Base-by-base conservation (phyloP, 2,797 vertebrate genomes). In the Florisuga fusca region DNA sequence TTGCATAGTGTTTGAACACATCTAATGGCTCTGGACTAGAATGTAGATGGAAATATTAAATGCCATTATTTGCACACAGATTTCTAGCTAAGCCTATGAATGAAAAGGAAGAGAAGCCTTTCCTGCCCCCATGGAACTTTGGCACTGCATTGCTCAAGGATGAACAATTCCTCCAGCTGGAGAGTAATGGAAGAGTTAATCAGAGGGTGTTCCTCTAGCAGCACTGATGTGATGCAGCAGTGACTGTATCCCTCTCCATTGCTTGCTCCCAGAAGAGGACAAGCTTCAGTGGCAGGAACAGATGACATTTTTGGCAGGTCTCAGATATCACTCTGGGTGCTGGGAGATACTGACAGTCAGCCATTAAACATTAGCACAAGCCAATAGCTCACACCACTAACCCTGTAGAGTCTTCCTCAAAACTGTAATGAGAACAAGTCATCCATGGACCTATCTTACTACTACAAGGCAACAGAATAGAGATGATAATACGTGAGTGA, bases 81-180 rank as follows among this genome's bases (percentile, higher is more conserved):
- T 41, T 76, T 55, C 69, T 66, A 81, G 26, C 34, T 72, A 61
- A 91, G 8, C 19, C 55, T 76, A 15, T 21, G 48, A 31, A 89
- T 63, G 29, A 84, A 57, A 48, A 85, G 72, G 38, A 53, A 82
- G 63, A 55, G 36, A 64, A 73, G 14, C 12, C 38, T 48, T 71
- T 48, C 55, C 67, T 71, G 55, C 36, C 51, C 0, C 0, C 38
- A 50, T 0, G 0, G 46, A 10, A 31, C 51, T 48, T 63, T 69
- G 67, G 38, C 62, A 79, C 38, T 27, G 34, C 48, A 23, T 7
- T 58, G 38, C 27, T 36, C 73, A 79, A 66, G 61, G 61, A 87
- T 6, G 12, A 69, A 50, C 16, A 54, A 51, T 7, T 58, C n/a
- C 61, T 68, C 36, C 62, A 78, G 13, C 22, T 84, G 58, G 33